These are phyloP conservation scores for Mustela erminea DNA, from an alignment of 2,797 vertebrate genomes.

Conservation along the genomic window DNA sequence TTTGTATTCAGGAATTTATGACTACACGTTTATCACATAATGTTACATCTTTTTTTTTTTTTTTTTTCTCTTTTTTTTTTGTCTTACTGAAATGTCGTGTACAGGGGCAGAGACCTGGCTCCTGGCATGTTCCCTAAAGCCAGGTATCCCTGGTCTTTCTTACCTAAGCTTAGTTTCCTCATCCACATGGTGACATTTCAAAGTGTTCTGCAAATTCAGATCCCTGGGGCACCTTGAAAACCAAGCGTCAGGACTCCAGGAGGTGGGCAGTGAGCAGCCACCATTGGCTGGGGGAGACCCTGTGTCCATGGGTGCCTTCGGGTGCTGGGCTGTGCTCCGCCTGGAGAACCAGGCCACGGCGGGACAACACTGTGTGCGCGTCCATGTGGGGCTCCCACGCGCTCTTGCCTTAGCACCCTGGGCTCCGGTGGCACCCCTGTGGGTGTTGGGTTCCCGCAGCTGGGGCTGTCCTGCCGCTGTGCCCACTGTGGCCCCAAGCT, in stretches of 20 bases:
- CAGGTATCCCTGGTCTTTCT: no score
- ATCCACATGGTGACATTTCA: neutral
- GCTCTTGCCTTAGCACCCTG: neutral
- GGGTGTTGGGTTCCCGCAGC: neutral
- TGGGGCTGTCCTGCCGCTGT: neutral
- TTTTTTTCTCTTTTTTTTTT: neutral
- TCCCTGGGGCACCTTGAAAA: neutral
- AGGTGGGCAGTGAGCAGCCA: fast-evolving
- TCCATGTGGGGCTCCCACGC: fast-evolving
- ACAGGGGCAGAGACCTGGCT: neutral
- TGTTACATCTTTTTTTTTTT: neutral
- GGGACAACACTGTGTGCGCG: fast-evolving
- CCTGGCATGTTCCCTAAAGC: fast-evolving
- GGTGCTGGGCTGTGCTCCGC: neutral
- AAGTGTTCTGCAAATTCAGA: no score
- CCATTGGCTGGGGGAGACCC: neutral
- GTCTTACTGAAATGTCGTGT: neutral
- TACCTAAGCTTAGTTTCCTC: no score
- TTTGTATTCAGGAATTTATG: neutral
- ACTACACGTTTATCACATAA: neutral
- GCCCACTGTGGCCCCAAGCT: fast-evolving
- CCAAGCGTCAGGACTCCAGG: neutral
- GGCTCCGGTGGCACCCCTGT: neutral
- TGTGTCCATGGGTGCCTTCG: fast-evolving
- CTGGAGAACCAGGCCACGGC: fast-evolving